A percentile compares a stretch with the other conserved stretches of the same genome.
Evolutionary conservation across 1,140 invertebrate genomes (phyloP).

Genomic region (Metaphire vulgaris): DNA sequence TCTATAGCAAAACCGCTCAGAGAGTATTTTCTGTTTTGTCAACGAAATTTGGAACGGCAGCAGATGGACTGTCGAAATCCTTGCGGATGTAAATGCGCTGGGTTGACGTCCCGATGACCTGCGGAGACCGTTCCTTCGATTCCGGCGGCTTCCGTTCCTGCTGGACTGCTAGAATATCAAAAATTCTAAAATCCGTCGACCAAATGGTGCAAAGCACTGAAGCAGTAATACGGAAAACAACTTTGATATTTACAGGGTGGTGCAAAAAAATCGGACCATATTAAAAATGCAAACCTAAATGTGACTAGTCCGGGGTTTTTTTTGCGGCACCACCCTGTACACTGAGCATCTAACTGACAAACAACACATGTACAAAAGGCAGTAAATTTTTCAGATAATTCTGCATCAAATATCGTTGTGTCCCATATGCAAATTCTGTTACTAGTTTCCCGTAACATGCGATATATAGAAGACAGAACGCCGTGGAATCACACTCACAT

Average conservation of each 20-base stretch:
- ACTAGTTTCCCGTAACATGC: no score
- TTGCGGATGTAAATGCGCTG: constrained; percentile 53
- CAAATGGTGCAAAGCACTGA: background rate
- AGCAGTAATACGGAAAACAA: no score
- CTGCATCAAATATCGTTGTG: background rate
- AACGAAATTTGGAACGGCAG: constrained; percentile 49
- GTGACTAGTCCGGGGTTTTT: no score
- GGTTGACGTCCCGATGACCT: constrained; percentile 47
- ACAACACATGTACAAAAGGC: background rate
- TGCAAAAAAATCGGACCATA: no score
- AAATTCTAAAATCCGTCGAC: background rate
- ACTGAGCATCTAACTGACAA: no score
- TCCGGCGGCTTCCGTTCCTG: constrained; percentile 56
- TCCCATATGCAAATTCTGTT: background rate
- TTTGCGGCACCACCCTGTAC: no score
- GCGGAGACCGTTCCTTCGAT: constrained; percentile 40
- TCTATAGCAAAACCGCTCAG: no score
- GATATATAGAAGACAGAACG: no score
- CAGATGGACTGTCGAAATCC: constrained; percentile 50
- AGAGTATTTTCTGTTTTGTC: no score
- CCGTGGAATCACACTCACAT: no score
- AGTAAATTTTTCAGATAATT: constrained; percentile 2
- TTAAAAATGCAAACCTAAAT: no score
- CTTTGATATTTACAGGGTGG: no score
- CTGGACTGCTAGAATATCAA: constrained; percentile 55